phyloP scores from a whole-genome alignment of 2,113 vertebrate species.

The Brienomyrus longianalis region DNA sequence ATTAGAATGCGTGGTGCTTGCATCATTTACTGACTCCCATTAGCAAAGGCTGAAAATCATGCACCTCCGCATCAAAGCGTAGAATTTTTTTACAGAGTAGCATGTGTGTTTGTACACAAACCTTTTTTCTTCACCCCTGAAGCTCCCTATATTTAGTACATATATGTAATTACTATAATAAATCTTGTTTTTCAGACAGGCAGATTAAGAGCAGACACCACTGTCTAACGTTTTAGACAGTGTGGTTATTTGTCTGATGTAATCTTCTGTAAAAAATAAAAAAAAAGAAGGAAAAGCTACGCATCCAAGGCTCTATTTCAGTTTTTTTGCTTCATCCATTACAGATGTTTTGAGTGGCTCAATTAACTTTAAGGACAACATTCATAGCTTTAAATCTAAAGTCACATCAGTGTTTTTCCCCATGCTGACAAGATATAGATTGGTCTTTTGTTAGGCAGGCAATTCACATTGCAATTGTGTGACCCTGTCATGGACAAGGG shows the following conservation, averaged over 20 bases:
- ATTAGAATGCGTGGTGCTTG: background rate
- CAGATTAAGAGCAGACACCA: background rate
- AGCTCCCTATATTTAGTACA: constrained; percentile 4
- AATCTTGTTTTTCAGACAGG: constrained; percentile 13
- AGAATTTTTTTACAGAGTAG: too few relatives aligned
- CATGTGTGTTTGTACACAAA: background rate
- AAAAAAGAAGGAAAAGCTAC: background rate
- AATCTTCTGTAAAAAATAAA: background rate
- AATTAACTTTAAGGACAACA: constrained; percentile 37
- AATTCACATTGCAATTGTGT: constrained; percentile 16
- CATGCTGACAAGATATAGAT: constrained; percentile 32
- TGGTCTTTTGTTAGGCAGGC: constrained; percentile 22
- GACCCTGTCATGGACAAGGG: constrained; percentile 27
- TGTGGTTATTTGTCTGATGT: background rate
- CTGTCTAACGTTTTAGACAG: background rate
- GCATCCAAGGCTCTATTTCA: background rate
- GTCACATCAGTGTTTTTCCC: constrained; percentile 10
- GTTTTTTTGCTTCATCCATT: background rate
- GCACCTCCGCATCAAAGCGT: background rate
- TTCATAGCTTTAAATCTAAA: constrained; percentile 30
- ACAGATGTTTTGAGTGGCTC: constrained; percentile 31
- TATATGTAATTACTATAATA: background rate
- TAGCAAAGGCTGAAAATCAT: background rate
- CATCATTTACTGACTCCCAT: background rate
- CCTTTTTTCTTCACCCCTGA: background rate